Base-by-base conservation (phyloP, 2,888 invertebrate genomes). In the Drosophila nigritarsus region DNA sequence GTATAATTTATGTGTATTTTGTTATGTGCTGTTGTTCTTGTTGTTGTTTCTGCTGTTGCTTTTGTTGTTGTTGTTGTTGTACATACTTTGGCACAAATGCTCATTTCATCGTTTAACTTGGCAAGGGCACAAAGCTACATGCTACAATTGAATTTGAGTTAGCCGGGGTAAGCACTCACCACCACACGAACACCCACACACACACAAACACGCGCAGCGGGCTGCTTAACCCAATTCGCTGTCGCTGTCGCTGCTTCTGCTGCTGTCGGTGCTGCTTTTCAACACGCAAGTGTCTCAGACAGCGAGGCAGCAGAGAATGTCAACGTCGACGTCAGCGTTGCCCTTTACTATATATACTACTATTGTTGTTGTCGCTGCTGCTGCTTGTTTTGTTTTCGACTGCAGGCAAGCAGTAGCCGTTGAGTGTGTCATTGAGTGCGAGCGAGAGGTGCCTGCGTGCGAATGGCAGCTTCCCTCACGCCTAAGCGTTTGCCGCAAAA, bases 51-150 rank as follows among this genome's bases (percentile, higher is more conserved):
- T 45, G 72, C 65, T 82, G 66, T 60, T 55, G 49, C 45, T 59
- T 34, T 15, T 45, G 58, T 32, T 61, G 54, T 42, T 65, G 38
- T n/a, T 73, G 56, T 62, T 72, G 48, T 65, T 66, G 60, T 73
- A 77, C 68, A 72, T 75, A 82, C 77, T 73, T 73, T 76, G 68
- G 82, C 78, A 78, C 75, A 87, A 86, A 87, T 87, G 84, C 82
- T 85, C 85, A 89, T 85, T 89, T 89, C 84, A 79, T 74, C 85
- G 79, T 81, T 89, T 89, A 89, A 89, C 84, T 85, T 89, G 78
- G 82, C 84, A 85, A 85, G 85, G 89, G 87, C 87, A 87, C 70
- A 75, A 74, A 76, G 79, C 80, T 78, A 79, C 83, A 82, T 74
- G 81, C 87, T 84, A 80, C 83, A 84, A 84, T 84, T 85, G 87